Evolutionary conservation across 2,113 vertebrate species (phyloP).

Genomic region (Scomber colias): DNA sequence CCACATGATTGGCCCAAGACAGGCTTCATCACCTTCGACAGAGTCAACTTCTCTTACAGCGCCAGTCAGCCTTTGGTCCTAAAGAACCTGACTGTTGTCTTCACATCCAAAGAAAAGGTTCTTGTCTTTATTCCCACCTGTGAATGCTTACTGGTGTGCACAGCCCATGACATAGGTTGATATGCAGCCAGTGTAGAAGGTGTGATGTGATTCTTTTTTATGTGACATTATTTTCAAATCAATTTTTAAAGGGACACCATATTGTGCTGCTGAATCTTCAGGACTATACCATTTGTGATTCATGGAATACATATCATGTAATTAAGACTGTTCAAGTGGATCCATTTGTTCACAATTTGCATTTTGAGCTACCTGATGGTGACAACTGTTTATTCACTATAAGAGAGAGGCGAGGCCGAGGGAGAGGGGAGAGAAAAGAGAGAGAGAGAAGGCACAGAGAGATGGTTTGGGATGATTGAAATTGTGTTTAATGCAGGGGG

Average conservation of each 20-base stretch:
- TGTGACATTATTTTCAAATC: slow-evolving; percentile 81
- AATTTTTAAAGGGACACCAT: slow-evolving; percentile 84
- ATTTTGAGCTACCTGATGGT: slow-evolving; percentile 79
- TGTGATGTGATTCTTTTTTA: slow-evolving; percentile 72
- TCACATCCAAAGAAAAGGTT: slow-evolving; percentile 93
- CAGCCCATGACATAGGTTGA: slow-evolving; percentile 71
- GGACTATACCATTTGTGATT: slow-evolving; percentile 86
- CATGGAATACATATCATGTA: slow-evolving; percentile 88
- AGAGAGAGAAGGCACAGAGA: slow-evolving; percentile 61
- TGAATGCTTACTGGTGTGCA: slow-evolving; percentile 65
- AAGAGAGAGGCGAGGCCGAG: slow-evolving; percentile 67
- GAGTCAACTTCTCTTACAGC: slow-evolving; percentile 92
- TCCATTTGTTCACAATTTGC: slow-evolving; percentile 83
- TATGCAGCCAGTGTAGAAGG: slow-evolving; percentile 73
- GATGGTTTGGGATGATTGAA: slow-evolving; percentile 83
- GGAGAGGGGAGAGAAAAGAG: slow-evolving; percentile 43
- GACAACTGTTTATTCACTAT: slow-evolving; percentile 81
- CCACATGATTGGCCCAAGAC: slow-evolving; percentile 89
- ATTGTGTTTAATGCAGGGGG: slow-evolving; percentile 82
- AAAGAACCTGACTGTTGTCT: slow-evolving; percentile 89
- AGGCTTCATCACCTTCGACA: slow-evolving; percentile 91
- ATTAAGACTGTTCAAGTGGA: slow-evolving; percentile 87
- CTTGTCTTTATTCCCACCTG: slow-evolving; percentile 60
- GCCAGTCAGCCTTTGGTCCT: slow-evolving; percentile 89
- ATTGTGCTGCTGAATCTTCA: slow-evolving; percentile 80